A percentile compares a stretch with the other conserved stretches of the same genome.
Evolutionary conservation across 2,113 vertebrate genomes (phyloP).

Genomic region (Pampusana beccarii): DNA sequence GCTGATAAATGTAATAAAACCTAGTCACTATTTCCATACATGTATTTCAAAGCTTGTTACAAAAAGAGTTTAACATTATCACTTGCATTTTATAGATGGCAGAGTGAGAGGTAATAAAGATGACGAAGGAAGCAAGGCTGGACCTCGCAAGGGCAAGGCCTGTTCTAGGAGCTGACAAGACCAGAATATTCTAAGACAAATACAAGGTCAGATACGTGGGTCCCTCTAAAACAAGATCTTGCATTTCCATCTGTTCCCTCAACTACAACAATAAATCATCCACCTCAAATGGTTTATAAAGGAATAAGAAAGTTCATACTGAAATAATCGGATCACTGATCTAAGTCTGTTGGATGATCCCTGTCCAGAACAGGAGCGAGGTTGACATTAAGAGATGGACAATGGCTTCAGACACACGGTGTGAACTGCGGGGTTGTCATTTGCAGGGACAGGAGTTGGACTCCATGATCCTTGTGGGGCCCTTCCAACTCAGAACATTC

Average conservation of each 20-base stretch:
- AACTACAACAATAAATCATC: not conserved
- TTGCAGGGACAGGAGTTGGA: too few species aligned
- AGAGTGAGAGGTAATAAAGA: not conserved
- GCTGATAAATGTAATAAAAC: not conserved
- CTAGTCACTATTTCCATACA: not conserved
- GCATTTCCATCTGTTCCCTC: not conserved
- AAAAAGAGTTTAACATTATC: not conserved
- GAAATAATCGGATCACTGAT: not conserved
- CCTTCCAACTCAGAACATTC: too few species aligned
- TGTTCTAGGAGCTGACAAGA: not conserved
- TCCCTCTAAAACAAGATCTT: not conserved
- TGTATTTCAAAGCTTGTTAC: not conserved
- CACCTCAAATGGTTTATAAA: not conserved
- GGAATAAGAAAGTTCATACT: not conserved
- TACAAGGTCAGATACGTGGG: not conserved
- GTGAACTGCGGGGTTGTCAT: too few species aligned
- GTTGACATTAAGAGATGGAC: not conserved
- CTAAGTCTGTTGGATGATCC: not conserved
- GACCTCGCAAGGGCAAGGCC: not conserved
- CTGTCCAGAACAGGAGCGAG: not conserved
- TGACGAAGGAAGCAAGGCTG: not conserved
- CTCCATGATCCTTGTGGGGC: too few species aligned
- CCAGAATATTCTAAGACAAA: not conserved
- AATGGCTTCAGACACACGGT: too few species aligned
- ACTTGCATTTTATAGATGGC: not conserved